phyloP scores from a whole-genome alignment of 2,888 invertebrate genomes.

The Tenthredo notha region DNA sequence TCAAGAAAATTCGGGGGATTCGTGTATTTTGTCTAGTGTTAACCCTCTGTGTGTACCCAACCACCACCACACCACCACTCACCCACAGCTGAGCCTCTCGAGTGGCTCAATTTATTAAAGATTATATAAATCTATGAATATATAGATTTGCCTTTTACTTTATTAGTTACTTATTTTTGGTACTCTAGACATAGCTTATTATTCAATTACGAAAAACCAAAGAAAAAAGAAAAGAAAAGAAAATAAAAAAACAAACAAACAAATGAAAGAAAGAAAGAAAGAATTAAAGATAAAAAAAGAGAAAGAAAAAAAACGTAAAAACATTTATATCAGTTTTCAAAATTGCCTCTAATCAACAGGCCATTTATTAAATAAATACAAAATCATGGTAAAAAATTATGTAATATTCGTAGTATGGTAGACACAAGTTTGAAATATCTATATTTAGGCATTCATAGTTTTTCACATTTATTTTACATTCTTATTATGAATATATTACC shows the following conservation, averaged over 20 bases:
- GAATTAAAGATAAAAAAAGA: neutral
- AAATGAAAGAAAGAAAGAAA: neutral
- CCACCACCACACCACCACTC: slow-evolving; percentile 68
- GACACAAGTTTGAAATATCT: slow-evolving; percentile 77
- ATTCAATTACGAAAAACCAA: slow-evolving; percentile 61
- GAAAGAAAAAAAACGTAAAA: neutral
- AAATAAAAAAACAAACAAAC: neutral
- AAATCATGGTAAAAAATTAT: slow-evolving; percentile 49
- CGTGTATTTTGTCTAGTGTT: slow-evolving; percentile 95
- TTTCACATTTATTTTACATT: neutral
- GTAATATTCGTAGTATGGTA: slow-evolving; percentile 68
- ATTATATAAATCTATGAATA: slow-evolving; percentile 60
- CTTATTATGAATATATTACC: neutral
- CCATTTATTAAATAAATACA: slow-evolving; percentile 51
- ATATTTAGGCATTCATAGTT: slow-evolving; percentile 32
- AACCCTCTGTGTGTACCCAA: slow-evolving; percentile 90
- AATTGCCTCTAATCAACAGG: slow-evolving; percentile 45
- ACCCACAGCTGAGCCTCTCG: slow-evolving; percentile 68
- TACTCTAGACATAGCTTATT: slow-evolving; percentile 61
- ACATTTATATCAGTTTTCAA: slow-evolving; percentile 36
- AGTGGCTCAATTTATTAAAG: slow-evolving; percentile 66
- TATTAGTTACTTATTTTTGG: slow-evolving; percentile 60
- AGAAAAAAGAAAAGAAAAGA: slow-evolving; percentile 29
- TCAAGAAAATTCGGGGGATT: slow-evolving; percentile 75
- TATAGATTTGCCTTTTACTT: slow-evolving; percentile 63